Evolutionary conservation across 2,888 invertebrate species (phyloP).

Genomic region (Callimorpha dominula): DNA sequence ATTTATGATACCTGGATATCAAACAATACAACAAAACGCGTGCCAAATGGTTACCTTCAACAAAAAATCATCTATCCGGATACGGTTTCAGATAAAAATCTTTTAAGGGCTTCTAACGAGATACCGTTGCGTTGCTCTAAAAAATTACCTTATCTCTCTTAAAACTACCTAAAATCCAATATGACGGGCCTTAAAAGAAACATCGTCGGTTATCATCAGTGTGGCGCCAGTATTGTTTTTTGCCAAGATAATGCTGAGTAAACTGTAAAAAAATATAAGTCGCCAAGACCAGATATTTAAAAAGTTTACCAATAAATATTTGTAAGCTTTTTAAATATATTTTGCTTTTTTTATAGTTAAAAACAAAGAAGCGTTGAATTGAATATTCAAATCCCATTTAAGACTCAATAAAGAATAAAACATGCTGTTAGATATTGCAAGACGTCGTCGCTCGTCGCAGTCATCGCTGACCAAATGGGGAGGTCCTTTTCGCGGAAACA

Average conservation of each 20-base stretch:
- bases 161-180: constrained; percentile 51
- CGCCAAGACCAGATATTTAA: constrained; percentile 44
- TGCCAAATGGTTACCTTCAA: constrained; percentile 60
- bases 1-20: constrained; percentile 35
- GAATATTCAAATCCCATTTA: constrained; percentile 24
- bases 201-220: constrained; percentile 52
- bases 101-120: constrained; percentile 64
- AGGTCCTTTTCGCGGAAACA: constrained; percentile 61
- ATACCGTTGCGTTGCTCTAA: constrained; percentile 58
- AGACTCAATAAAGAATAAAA: constrained; percentile 22
- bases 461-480: constrained; percentile 57
- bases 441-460: too few relatives aligned
- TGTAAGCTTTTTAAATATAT: not conserved
- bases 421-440: constrained; percentile 23
- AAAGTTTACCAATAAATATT: constrained; percentile 31
- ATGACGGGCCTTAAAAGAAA: constrained; percentile 50
- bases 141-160: constrained; percentile 59
- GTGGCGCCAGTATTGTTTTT: constrained; percentile 75
- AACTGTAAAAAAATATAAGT: constrained; percentile 41
- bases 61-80: constrained; percentile 64
- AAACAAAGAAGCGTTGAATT: constrained; percentile 24
- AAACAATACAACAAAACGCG: constrained; percentile 64
- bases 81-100: constrained; percentile 67
- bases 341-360: constrained; percentile 19
- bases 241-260: constrained; percentile 51